Evolutionary conservation across 1,140 invertebrate species (phyloP).

Genomic region (Drosophila pseudoobscura): DNA sequence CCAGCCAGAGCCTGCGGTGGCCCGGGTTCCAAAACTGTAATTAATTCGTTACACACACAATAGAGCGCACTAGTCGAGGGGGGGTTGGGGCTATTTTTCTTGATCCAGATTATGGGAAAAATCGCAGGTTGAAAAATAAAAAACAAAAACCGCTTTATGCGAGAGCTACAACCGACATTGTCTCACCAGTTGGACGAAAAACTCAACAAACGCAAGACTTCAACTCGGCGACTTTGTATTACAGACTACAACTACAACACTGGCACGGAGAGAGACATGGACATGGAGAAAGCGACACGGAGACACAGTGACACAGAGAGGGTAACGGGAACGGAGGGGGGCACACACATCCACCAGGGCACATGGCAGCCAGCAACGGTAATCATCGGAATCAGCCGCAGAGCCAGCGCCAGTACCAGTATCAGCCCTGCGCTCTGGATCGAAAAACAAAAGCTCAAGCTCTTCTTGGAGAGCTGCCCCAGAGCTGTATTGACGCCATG

Average conservation of each 20-base stretch:
- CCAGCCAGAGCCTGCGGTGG: conserved; percentile 7
- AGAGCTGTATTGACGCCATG: conserved; percentile 8
- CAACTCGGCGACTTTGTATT: conserved; percentile 72
- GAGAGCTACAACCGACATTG: conserved; percentile 65
- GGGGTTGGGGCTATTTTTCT: conserved; percentile 7
- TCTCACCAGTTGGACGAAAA: conserved; percentile 76
- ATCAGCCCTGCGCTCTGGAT: conserved; percentile 41
- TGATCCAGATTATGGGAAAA: conserved; percentile 12
- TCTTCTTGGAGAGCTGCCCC: neutral
- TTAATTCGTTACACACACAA: conserved; percentile 20
- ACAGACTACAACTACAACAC: conserved; percentile 64
- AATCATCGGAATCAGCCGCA: neutral
- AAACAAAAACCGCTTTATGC: conserved; percentile 64
- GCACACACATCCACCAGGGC: conserved; percentile 13
- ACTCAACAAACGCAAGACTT: conserved; percentile 70
- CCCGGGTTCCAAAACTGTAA: conserved; percentile 6
- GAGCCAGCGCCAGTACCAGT: neutral
- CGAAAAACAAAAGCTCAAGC: conserved; percentile 27
- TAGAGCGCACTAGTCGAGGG: neutral
- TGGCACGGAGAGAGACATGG: conserved; percentile 17
- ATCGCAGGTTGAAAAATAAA: conserved; percentile 43
- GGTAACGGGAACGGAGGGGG: conserved; percentile 1
- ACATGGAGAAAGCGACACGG: neutral
- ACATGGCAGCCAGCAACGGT: conserved; percentile 4
- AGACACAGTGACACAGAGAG: neutral